Percentiles rank a stretch among this genome's conserved stretches.
Conservation (phyloP, 2,797 vertebrate species). For the Hypotaenidia philippensis region DNA sequence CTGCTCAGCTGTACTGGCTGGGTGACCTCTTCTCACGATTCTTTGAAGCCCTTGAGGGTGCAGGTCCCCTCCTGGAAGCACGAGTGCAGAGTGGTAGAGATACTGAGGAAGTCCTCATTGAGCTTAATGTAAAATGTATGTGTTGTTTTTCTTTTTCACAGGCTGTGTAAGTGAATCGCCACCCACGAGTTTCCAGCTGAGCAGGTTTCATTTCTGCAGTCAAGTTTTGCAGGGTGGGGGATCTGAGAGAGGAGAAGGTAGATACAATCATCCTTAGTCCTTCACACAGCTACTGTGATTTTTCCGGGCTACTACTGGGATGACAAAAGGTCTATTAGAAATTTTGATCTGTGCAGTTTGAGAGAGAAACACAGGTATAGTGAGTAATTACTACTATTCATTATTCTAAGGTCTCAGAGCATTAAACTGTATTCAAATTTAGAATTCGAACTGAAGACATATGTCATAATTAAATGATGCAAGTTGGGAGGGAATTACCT, state of each 20-base stretch:
- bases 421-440: background rate
- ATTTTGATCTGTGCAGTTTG: background rate
- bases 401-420: background rate
- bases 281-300: background rate
- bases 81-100: background rate
- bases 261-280: background rate
- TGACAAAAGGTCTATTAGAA: background rate
- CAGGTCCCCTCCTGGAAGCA: background rate
- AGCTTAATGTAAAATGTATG: background rate
- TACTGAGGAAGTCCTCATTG: background rate
- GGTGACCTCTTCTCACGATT: background rate
- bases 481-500: conserved; percentile 46
- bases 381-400: background rate
- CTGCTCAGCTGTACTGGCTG: background rate
- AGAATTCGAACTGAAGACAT: conserved; percentile 7
- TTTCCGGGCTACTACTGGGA: background rate
- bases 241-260: background rate
- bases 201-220: background rate
- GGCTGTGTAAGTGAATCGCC: background rate
- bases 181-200: background rate
- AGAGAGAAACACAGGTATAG: background rate
- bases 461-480: background rate
- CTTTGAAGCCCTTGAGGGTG: background rate
- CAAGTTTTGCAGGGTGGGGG: background rate
- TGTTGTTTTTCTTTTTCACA: background rate